phyloP scores from a whole-genome alignment of 2,888 invertebrate genomes.

The Ectemnius continuus region DNA sequence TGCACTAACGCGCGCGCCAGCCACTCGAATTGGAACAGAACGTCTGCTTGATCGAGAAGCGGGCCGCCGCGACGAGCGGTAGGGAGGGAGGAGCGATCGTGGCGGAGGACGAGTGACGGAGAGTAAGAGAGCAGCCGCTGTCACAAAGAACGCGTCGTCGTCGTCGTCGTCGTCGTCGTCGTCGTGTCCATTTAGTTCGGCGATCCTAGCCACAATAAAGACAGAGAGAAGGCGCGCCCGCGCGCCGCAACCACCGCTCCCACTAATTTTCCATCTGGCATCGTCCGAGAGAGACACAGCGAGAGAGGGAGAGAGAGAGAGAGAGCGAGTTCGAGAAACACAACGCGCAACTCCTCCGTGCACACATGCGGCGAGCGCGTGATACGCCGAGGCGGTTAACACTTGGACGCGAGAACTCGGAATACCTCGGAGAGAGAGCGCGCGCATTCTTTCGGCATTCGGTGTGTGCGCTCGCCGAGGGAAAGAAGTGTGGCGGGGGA shows the following conservation, averaged over 20 bases:
- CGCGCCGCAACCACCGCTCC: neutral
- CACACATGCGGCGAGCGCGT: slow-evolving; percentile 2
- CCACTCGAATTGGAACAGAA: no score
- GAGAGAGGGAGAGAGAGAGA: neutral
- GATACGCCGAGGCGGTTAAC: neutral
- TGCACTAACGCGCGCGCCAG: no score
- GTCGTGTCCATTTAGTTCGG: no score
- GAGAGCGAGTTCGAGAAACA: no score
- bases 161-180: no score
- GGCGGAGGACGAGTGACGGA: no score
- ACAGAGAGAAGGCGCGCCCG: neutral
- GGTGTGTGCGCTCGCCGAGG: neutral
- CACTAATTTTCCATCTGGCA: neutral
- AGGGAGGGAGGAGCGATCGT: no score
- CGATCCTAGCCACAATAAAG: neutral
- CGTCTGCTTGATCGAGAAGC: no score
- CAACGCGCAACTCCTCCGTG: no score
- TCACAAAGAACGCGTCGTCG: no score
- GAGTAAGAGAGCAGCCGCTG: no score
- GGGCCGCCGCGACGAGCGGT: no score
- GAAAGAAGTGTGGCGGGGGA: neutral
- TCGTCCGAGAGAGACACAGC: neutral
- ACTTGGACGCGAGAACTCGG: neutral
- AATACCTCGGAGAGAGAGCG: neutral
- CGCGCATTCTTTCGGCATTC: slow-evolving; percentile 2